phyloP scores from a whole-genome alignment of 2,888 invertebrate genomes.

The Elmis aenea region DNA sequence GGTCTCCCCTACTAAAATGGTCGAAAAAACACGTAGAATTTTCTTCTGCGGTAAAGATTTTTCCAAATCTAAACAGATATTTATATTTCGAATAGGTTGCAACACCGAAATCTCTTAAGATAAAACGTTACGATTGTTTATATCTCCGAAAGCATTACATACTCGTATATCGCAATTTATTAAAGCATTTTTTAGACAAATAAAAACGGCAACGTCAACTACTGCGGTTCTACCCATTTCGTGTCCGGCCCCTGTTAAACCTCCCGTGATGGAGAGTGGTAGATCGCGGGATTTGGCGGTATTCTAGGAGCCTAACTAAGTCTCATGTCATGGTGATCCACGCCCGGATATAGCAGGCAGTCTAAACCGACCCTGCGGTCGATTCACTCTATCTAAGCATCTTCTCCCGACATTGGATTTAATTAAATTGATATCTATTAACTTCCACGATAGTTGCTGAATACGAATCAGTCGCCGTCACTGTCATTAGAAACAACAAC shows the following conservation, averaged over 20 bases:
- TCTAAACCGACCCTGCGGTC: constrained; percentile 12
- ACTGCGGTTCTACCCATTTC: constrained; percentile 33
- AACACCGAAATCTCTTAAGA: too few relatives aligned
- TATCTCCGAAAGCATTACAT: too few relatives aligned
- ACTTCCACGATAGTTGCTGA: constrained; percentile 27
- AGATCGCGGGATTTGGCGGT: constrained; percentile 36
- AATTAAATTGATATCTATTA: constrained; percentile 42
- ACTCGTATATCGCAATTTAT: too few relatives aligned
- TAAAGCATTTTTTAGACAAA: constrained; percentile 3
- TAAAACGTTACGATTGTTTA: too few relatives aligned
- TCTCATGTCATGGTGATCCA: constrained; percentile 28
- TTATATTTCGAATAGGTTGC: too few relatives aligned
- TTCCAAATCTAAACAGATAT: too few relatives aligned
- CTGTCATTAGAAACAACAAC: too few relatives aligned
- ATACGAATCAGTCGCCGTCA: constrained; percentile 16
- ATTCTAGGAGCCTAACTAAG: constrained; percentile 33
- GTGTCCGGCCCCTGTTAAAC: constrained; percentile 37
- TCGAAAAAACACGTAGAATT: too few relatives aligned
- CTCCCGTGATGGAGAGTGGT: constrained; percentile 32
- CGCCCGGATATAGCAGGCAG: constrained; percentile 26
- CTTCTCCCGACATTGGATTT: constrained; percentile 27
- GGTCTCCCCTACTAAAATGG: too few relatives aligned
- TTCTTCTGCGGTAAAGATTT: too few relatives aligned
- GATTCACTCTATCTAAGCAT: constrained; percentile 21
- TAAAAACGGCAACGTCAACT: constrained; percentile 19